Evolutionary conservation across 2,888 invertebrate genomes (phyloP), one percentile per base, ranked within the genome.

Genomic region (Atethmia centrago): DNA sequence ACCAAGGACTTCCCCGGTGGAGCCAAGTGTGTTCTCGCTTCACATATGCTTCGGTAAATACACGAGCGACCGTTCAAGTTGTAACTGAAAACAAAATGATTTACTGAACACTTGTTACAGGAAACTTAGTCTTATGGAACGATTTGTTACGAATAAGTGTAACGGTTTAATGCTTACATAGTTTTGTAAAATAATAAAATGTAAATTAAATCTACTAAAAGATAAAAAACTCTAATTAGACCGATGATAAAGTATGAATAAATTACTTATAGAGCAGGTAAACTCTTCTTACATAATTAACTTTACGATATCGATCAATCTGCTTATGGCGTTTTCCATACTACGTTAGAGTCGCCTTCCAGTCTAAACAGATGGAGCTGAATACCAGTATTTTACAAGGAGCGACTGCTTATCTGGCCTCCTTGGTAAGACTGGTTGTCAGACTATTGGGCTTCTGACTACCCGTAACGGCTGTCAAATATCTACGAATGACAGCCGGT

Each of bases 21-120:
- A 36, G 96, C 96, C 69, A 97, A 91, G 86, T 97, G 93, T 77
- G 93, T 93, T 73, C 95, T 96, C 9, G 97, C 96, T 88, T 98
- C 98, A 88, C 98, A 98, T 76, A 98, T 97, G 76, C 97, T 97
- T 84, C 97, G 96, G 87, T 97, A 95, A 66, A 98, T 92, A 90
- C 98, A 98, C 28, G 95, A 93, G 47, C 95, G 95, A 1, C 97
- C 97, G 82, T 97, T 96, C n/a, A 97, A 89, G 62, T 97, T 97
- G 87, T 96, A 95, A 67, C 97, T 97, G 91, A 96, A 96, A 82
- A 79, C 69, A 83, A 77, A 79, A 87, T 84, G 61, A 75, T 79
- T 72, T 83, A 79, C 71, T 77, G 77, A 77, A 80, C 77, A 83
- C 71, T 82, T 82, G 85, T 82, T 85, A 85, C 82, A 51, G 58